Conservation (phyloP, 2,888 invertebrate genomes). For the Pecten maximus region DNA sequence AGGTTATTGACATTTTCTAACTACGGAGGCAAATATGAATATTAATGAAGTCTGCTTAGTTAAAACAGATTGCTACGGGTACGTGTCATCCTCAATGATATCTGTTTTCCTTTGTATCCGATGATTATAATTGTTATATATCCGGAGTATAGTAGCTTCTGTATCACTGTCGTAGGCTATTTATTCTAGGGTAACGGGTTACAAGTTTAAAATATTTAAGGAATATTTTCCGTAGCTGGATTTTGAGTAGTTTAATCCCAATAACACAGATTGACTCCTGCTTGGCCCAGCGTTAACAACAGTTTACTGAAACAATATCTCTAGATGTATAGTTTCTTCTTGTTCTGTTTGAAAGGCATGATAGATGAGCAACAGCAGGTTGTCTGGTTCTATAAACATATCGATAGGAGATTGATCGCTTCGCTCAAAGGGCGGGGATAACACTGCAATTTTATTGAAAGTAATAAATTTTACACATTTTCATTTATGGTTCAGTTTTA, state of each 20-base stretch:
- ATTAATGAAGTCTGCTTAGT: neutral
- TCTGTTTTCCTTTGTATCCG: neutral
- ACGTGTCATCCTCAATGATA: neutral
- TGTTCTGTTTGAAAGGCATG: conserved; percentile 10
- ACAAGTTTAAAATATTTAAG: neutral
- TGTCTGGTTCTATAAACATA: conserved; percentile 21
- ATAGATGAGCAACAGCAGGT: conserved; percentile 20
- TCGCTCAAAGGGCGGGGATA: conserved; percentile 1
- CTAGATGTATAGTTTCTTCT: neutral
- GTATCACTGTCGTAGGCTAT: neutral
- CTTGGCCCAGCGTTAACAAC: neutral
- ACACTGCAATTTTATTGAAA: neutral
- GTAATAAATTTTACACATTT: conserved; percentile 11
- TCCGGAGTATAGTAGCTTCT: neutral
- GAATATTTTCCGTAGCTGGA: neutral
- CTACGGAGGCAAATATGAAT: neutral
- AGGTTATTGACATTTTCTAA: neutral
- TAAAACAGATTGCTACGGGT: neutral
- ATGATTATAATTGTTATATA: neutral
- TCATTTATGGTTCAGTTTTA: conserved; percentile 21
- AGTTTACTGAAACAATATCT: neutral
- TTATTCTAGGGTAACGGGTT: neutral
- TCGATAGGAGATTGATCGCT: conserved; percentile 18
- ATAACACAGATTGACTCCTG: neutral
- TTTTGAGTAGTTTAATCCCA: neutral